A percentile compares a stretch with the other conserved stretches of the same genome.
phyloP scores from a whole-genome alignment of 2,797 vertebrate species.

The Apogon talboti region DNA sequence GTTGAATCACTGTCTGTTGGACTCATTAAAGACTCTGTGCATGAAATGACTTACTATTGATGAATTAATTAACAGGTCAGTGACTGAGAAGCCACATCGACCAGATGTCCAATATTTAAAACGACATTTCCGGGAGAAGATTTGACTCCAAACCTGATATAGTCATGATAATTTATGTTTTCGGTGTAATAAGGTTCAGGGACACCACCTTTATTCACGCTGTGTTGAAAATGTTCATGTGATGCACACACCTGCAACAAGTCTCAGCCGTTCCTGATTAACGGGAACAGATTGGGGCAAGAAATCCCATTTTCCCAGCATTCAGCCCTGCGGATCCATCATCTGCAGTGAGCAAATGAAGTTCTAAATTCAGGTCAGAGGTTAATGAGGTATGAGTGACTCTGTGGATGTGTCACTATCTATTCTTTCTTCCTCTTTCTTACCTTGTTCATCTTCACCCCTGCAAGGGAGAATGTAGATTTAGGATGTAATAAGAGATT shows the following conservation, averaged over 20 bases:
- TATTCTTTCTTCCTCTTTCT: neutral
- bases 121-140: no score
- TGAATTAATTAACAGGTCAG: neutral
- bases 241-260: no score
- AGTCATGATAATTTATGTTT: no score
- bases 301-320: no score
- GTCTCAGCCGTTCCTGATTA: no score
- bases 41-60: neutral
- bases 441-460: neutral
- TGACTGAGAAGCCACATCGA: no score
- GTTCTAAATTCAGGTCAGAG: conserved; percentile 22
- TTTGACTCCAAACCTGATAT: no score
- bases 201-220: no score
- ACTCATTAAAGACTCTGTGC: conserved; percentile 1
- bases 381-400: conserved; percentile 32
- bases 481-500: neutral
- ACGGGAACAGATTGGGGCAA: no score
- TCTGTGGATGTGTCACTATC: neutral
- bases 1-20: neutral
- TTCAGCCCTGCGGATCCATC: neutral
- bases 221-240: no score
- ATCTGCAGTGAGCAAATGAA: conserved; percentile 17
- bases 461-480: neutral
- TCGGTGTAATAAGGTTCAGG: no score
- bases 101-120: no score